Evolutionary conservation across 2,888 invertebrate species (phyloP).

Genomic region (Mesorhabditis spiculigera): DNA sequence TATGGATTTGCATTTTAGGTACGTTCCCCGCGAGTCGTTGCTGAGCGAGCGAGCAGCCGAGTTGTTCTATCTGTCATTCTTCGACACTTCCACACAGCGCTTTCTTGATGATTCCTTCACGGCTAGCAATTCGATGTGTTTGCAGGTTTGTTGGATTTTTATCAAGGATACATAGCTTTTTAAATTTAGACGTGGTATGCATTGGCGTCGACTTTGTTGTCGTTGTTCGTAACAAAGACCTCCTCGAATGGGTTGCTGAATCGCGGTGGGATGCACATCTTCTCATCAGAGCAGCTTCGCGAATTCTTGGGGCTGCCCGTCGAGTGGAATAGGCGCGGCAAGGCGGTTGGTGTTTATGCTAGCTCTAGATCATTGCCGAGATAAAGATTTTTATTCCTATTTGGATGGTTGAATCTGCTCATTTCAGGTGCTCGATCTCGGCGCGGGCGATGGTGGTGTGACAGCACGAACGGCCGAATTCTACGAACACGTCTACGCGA

Average conservation of each 20-base stretch:
- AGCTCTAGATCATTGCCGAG: no score
- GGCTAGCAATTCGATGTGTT: neutral
- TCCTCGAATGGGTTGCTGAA: slow-evolving; percentile 80
- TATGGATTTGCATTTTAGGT: neutral
- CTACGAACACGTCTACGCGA: slow-evolving; percentile 74
- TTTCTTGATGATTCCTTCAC: slow-evolving; percentile 35
- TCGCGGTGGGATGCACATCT: slow-evolving; percentile 85
- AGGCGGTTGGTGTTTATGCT: slow-evolving; percentile 16
- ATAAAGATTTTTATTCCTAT: neutral
- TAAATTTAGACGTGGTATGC: slow-evolving; percentile 78
- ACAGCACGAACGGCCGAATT: slow-evolving; percentile 76
- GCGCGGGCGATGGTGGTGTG: slow-evolving; percentile 92
- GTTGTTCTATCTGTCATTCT: slow-evolving; percentile 17
- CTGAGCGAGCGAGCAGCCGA: slow-evolving; percentile 63
- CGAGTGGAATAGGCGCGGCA: slow-evolving; percentile 22
- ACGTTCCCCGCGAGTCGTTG: neutral
- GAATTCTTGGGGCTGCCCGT: slow-evolving; percentile 64
- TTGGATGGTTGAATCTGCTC: neutral
- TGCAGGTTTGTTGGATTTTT: neutral
- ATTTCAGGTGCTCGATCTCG: slow-evolving; percentile 72
- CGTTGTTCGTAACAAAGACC: slow-evolving; percentile 87
- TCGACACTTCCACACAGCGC: slow-evolving; percentile 30
- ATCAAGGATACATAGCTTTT: neutral
- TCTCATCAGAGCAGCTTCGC: slow-evolving; percentile 78
- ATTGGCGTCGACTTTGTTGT: slow-evolving; percentile 77